Base-by-base conservation (phyloP, 2,888 invertebrate species). In the Acanthacorydalis orientalis region DNA sequence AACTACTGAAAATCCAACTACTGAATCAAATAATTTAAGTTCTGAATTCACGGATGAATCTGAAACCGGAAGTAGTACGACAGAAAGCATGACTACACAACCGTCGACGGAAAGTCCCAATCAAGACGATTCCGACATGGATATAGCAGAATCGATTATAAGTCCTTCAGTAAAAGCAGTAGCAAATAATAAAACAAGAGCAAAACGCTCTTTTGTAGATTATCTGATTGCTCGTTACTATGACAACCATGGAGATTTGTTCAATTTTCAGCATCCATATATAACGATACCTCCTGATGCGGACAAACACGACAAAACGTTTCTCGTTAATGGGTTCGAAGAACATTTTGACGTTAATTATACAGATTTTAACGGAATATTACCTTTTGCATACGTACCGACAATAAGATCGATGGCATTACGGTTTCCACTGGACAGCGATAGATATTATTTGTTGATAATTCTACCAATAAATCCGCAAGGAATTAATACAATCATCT, bases 381-480 rank as follows among this genome's bases (percentile, higher is more conserved):
- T 88, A 49, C 86, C 85, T 46, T 83, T 79, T 61, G 79, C 78
- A 34, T 83, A 80, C 59, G 72, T 86, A 32, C 78, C 81, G 2
- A 74, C 78, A 53, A 63, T 88, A 53, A 77, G 81, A 56, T 77
- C 85, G 9, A 71, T 80, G 41, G 82, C 80, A 2, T 67, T 88
- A 46, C 80, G 84, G 52, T 72, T 88, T 57, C 87, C 88, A 10
- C 63, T 89, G 47, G 87, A 89, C 60, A 86, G 85, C 53, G 75
- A 79, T 1, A 37, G 37, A 48, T 88, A 88, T 60, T 85, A 83
- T 58, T 69, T 88, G 39, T 68, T 88, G 47, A 74, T 88, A 42
- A 62, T 88, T 45, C 65, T 87, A 52, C 86, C 88, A 1, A 68
- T 74, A 48, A 72, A 78, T 46, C 64, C 69, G 34, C 58, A 63